Base-by-base conservation (phyloP, 2,113 vertebrate species). In the Mirounga angustirostris region DNA sequence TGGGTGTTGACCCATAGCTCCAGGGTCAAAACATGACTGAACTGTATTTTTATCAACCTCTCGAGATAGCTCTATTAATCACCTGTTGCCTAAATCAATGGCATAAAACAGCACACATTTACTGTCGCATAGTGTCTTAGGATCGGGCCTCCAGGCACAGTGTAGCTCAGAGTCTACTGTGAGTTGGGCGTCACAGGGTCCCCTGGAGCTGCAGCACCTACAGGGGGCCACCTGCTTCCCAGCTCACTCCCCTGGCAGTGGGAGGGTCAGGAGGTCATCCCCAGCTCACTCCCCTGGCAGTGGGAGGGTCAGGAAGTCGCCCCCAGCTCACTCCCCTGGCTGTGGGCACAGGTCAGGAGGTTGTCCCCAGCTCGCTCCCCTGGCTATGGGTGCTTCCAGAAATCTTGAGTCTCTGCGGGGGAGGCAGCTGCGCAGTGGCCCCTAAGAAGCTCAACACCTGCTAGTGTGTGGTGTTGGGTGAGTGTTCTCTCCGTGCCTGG, bases 191-290 rank as follows among this genome's bases (percentile, higher is more conserved):
- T 52, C 54, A 16, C 19, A 43, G n/a, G 18, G 26, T 16, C 33
- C 0, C 0, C 36, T 59, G 46, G n/a, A 46, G 24, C 24, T 33
- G 28, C 3, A 0, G 73, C 13, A 7, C 24, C 12, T 24, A 7
- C 5, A 74, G 40, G 73, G 40, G 40, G 3, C 13, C 24, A 0
- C 28, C 22, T 76, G 40, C 13, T 2, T 61, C 78, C 43, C 30
- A 13, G 40, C 28, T n/a, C 0, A 4, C 40, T 50, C 50, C 10
- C 0, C 0, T n/a, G 52, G 43, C 43, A 7, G 43, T 46, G 43
- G 43, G 43, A 7, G 43, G 43, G 43, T 46, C 43, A 7, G 43
- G 43, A 46, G 5, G 43, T 46, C 5, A 6, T 4, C 43, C 43
- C 43, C 43, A 46, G 43, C 43, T 46, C 43, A 46, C 46, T 46